Evolutionary conservation across 2,797 vertebrate genomes (phyloP), one percentile per base, ranked within the genome.

Genomic region (Diplodus sargus): DNA sequence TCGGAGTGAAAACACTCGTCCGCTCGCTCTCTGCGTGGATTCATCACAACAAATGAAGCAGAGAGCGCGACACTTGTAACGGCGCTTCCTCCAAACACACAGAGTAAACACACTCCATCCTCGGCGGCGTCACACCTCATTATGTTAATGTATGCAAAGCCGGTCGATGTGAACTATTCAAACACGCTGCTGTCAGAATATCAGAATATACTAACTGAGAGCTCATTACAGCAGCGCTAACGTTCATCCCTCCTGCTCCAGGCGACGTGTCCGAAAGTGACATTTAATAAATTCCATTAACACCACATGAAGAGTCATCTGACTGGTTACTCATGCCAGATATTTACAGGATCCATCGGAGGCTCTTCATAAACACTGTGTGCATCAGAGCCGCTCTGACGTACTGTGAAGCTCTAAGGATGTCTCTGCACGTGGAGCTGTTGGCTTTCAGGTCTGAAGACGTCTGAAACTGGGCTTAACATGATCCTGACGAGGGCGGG

Each of bases 101-200:
- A 56, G 49, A 73, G 77, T 47, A 85, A 84, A 90, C 83, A 86
- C 74, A 49, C 86, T 86, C 67, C 82, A 72, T 90, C 88, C 79
- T 10, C 18, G n/a, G 52, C 78, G 42, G 13, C 64, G 45, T 82
- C 66, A 4, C 34, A 52, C 56, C 69, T 78, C 59, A 87, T 87
- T 81, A 90, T 85, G 85, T 57, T 85, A 85, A 91, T 87, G 52
- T 68, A 25, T 72, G 82, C 58, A 52, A 42, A 85, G 63, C 14
- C 74, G 51, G 83, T 52, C 42, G 57, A 66, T 85, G 5, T 17
- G 71, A 84, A 62, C 72, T 20, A 5, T 57, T 77, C 78, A 75
- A 81, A 85, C 85, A 74, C 80, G 39, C 16, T 12, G 25, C 12
- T 56, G 68, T 82, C 74, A 74, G 69, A 79, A 80, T 9, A 76